Evolutionary conservation across 2,888 invertebrate genomes (phyloP).

Genomic region (Agrilus cyanescens): DNA sequence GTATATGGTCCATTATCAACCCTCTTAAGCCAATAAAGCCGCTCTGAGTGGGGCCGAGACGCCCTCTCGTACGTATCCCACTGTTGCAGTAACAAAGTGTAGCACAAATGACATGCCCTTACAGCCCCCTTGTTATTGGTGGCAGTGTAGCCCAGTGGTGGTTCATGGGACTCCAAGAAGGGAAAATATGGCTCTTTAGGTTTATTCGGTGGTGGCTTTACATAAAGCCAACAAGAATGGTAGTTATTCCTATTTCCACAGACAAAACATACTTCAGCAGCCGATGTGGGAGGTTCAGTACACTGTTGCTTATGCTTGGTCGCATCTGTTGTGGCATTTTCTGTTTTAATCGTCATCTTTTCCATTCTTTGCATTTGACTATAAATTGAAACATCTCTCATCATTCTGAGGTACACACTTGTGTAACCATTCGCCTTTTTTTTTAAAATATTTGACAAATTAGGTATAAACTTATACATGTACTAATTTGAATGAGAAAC

Average conservation of each 20-base stretch:
- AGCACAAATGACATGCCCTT: conserved; percentile 75
- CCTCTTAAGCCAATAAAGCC: conserved; percentile 87
- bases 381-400: conserved; percentile 10
- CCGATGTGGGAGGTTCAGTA: conserved; percentile 11
- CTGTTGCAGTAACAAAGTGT: conserved; percentile 74
- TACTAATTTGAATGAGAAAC: no score
- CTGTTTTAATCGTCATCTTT: conserved; percentile 39
- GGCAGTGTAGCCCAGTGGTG: conserved; percentile 61
- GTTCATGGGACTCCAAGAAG: conserved; percentile 80
- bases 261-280: conserved; percentile 46
- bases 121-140: conserved; percentile 37
- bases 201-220: conserved; percentile 55
- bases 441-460: no score
- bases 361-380: conserved; percentile 37
- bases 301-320: conserved; percentile 14
- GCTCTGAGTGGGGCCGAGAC: conserved; percentile 67
- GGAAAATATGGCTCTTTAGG: conserved; percentile 79
- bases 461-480: no score
- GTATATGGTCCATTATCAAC: conserved; percentile 84
- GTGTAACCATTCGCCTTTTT: no score
- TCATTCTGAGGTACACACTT: no score
- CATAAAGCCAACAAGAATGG: conserved; percentile 48
- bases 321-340: conserved; percentile 28
- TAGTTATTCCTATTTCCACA: conserved; percentile 62
- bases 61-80: conserved; percentile 86